These are phyloP conservation scores for Forbesichthys agassizii DNA, from an alignment of 2,113 vertebrate species.

Conservation along the genomic window DNA sequence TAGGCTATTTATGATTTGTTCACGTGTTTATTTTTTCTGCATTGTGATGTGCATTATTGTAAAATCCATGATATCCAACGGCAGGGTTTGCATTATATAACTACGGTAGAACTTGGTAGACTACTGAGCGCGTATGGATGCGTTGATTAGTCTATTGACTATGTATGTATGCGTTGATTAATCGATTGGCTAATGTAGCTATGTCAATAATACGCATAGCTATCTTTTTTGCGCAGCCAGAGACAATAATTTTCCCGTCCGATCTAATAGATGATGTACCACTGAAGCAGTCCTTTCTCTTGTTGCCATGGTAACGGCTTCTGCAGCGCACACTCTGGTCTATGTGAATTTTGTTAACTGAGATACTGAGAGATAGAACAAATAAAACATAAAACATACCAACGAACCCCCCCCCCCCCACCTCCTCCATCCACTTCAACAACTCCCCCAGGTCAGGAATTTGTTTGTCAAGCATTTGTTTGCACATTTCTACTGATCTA, in stretches of 20 bases:
- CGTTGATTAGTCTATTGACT: slow-evolving; percentile 6
- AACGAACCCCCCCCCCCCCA: not conserved
- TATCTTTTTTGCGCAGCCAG: slow-evolving; percentile 44
- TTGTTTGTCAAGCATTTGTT: slow-evolving; percentile 13
- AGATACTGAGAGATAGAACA: slow-evolving; percentile 31
- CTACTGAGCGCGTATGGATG: not conserved
- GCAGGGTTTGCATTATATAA: not conserved
- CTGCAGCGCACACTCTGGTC: slow-evolving; percentile 79
- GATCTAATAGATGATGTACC: slow-evolving; percentile 42
- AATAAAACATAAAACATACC: no score
- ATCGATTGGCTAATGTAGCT: not conserved
- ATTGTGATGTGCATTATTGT: not conserved
- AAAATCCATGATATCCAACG: slow-evolving; percentile 16
- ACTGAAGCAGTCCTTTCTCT: slow-evolving; percentile 78
- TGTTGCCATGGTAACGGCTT: slow-evolving; percentile 91
- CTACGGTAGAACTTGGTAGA: not conserved
- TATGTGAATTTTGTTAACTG: slow-evolving; percentile 66
- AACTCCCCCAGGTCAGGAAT: slow-evolving; percentile 18
- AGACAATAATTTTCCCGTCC: slow-evolving; percentile 43
- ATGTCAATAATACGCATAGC: slow-evolving; percentile 11
- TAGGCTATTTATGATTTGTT: not conserved
- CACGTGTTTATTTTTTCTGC: not conserved
- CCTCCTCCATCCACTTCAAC: not conserved
- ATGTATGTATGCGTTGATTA: not conserved
- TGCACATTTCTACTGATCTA: slow-evolving; percentile 32